Evolutionary conservation across 1,140 invertebrate genomes (phyloP).

Genomic region (Drosophila mayri): DNA sequence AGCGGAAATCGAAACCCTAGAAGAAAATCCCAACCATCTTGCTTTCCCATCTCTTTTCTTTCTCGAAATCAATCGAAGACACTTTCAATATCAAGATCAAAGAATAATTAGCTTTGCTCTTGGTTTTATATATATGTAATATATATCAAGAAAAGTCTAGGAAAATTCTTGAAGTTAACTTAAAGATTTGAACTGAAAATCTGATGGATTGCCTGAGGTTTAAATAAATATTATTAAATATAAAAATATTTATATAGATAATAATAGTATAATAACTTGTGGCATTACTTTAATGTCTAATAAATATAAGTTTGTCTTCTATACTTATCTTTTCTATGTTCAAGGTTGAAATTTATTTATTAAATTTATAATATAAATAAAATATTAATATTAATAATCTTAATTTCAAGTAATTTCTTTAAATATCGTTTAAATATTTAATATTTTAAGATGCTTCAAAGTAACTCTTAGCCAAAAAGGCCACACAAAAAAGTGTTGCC

Average conservation of each 20-base stretch:
- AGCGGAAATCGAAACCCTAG: constrained; percentile 9
- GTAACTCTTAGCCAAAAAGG: not conserved
- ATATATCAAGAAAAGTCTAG: not conserved
- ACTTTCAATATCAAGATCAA: constrained; percentile 51
- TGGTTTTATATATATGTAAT: no score
- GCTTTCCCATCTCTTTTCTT: constrained; percentile 6
- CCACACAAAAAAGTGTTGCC: constrained; percentile 9
- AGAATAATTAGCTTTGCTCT: not conserved
- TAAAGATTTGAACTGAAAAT: no score
- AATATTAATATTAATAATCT: not conserved
- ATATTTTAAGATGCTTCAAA: not conserved
- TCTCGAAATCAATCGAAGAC: constrained; percentile 12
- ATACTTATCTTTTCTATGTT: not conserved
- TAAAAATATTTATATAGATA: not conserved
- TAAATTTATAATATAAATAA: not conserved
- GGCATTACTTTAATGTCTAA: not conserved
- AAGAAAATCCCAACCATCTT: not conserved
- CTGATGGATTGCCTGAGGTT: not conserved
- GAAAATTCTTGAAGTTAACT: not conserved
- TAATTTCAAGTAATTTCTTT: not conserved
- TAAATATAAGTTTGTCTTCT: not conserved
- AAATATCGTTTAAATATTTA: not conserved
- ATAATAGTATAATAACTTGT: not conserved
- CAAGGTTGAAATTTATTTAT: not conserved
- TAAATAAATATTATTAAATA: not conserved